These are phyloP conservation scores for Aelia acuminata DNA, from an alignment of 2,888 invertebrate species.

Conservation along the genomic window DNA sequence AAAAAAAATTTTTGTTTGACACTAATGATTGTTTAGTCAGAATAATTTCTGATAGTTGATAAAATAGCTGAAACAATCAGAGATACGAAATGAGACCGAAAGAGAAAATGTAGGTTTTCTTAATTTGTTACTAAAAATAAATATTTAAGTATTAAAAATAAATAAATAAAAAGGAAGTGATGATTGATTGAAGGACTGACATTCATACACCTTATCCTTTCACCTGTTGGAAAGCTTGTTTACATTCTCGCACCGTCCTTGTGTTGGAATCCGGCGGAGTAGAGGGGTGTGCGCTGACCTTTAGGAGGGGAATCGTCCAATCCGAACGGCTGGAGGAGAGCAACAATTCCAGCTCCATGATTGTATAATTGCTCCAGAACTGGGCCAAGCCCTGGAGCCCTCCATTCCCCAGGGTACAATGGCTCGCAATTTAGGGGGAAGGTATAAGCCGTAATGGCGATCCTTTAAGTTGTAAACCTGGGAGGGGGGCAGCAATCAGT, in stretches of 20 bases:
- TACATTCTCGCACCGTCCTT: slow-evolving; percentile 10
- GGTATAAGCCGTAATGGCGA: not conserved
- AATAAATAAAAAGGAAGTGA: not conserved
- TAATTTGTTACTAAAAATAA: no score
- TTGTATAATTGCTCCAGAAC: not conserved
- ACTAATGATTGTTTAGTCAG: no score
- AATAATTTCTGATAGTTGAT: no score
- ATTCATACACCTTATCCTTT: not conserved
- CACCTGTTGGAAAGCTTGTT: slow-evolving; percentile 44
- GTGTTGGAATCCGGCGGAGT: slow-evolving; percentile 14
- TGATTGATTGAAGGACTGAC: not conserved
- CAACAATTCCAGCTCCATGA: not conserved
- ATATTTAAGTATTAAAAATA: no score
- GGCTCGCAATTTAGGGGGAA: not conserved
- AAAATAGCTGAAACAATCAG: no score
- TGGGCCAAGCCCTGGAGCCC: not conserved
- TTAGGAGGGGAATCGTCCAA: not conserved
- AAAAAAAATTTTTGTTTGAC: no score
- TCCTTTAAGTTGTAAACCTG: not conserved
- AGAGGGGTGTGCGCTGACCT: slow-evolving; percentile 10
- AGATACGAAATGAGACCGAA: no score
- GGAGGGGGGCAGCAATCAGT: not conserved
- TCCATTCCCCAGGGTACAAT: not conserved
- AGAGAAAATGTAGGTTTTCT: no score
- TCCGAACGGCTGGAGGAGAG: not conserved